Evolutionary conservation across 1,140 invertebrate species (phyloP).

Genomic region (Zaprionus camerounensis): DNA sequence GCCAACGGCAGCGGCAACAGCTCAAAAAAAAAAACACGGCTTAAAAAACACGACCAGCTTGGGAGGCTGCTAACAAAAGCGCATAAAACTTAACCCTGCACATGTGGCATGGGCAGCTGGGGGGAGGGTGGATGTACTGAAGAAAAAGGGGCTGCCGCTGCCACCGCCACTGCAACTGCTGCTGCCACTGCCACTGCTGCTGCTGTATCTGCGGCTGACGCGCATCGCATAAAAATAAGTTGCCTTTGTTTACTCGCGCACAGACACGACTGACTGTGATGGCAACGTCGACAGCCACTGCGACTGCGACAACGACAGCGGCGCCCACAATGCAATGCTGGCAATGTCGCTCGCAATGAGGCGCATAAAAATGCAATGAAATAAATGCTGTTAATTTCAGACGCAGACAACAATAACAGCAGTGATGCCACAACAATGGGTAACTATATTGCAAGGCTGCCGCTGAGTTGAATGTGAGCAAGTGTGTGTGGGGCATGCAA

Average conservation of each 20-base stretch:
- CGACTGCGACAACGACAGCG: constrained; percentile 2
- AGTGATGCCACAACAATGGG: constrained; percentile 5
- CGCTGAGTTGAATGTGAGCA: constrained; percentile 5
- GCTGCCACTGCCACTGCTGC: constrained; percentile 37
- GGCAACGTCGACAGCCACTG: constrained; percentile 1
- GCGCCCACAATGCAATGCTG: constrained; percentile 19
- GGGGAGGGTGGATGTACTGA: background rate
- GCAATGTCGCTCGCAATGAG: constrained; percentile 46
- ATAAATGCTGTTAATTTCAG: constrained; percentile 81
- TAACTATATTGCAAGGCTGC: constrained; percentile 25
- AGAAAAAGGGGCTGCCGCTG: constrained; percentile 20
- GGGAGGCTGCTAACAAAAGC: constrained; percentile 72
- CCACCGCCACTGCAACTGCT: constrained; percentile 39
- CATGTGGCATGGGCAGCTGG: constrained; percentile 22
- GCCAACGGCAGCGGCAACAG: constrained; percentile 50
- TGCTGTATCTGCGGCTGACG: constrained; percentile 62
- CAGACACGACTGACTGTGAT: constrained; percentile 30
- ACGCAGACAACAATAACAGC: constrained; percentile 45
- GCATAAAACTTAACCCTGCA: constrained; percentile 75
- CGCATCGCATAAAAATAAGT: constrained; percentile 78
- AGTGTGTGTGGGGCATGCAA: constrained; percentile 38
- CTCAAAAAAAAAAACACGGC: constrained; percentile 41
- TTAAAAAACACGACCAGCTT: constrained; percentile 16
- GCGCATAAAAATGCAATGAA: constrained; percentile 67
- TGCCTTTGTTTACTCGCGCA: constrained; percentile 64